Conservation (phyloP, 1,140 invertebrate species). For the Cyclargus thomasi region DNA sequence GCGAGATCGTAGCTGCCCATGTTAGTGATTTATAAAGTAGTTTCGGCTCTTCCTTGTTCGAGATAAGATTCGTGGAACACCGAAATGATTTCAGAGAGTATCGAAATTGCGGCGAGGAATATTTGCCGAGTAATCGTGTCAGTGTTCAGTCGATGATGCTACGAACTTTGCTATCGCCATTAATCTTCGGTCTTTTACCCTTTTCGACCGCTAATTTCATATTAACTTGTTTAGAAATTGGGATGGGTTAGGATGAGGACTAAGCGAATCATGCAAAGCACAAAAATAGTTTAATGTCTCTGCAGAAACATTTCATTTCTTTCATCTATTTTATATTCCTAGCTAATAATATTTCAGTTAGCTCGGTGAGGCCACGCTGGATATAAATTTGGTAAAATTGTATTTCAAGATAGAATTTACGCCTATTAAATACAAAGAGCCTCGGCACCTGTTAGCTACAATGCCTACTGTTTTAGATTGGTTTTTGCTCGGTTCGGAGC, state of each 20-base stretch:
- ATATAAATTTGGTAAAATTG: too few relatives aligned
- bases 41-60: neutral
- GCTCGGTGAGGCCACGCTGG: too few relatives aligned
- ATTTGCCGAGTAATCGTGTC: neutral
- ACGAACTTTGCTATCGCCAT: neutral
- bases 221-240: neutral
- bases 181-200: neutral
- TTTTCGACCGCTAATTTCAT: neutral
- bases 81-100: neutral
- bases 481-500: neutral
- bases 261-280: too few relatives aligned
- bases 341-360: too few relatives aligned
- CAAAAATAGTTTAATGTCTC: too few relatives aligned
- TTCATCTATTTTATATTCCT: too few relatives aligned
- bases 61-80: neutral
- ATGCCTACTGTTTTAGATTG: neutral
- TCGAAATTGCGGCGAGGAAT: neutral
- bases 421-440: too few relatives aligned
- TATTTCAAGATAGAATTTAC: too few relatives aligned
- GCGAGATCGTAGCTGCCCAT: neutral
- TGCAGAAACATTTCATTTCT: too few relatives aligned
- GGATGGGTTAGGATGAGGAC: neutral
- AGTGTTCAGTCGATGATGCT: neutral
- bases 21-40: neutral
- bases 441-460: too few relatives aligned